Evolutionary conservation across 2,113 vertebrate genomes (phyloP).

Genomic region (Platanista minor): DNA sequence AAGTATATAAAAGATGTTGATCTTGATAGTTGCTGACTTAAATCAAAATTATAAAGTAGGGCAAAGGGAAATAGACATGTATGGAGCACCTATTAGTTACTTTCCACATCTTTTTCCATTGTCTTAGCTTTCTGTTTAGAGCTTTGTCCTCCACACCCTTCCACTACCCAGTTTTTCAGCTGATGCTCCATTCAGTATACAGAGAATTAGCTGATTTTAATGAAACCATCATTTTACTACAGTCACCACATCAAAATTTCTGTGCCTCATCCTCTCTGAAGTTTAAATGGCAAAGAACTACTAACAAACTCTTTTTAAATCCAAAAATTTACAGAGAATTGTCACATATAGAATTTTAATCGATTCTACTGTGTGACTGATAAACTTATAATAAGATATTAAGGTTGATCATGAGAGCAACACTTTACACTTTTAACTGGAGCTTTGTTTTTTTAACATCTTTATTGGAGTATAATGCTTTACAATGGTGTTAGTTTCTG

Average conservation of each 20-base stretch:
- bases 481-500: too few relatives aligned
- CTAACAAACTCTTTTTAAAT: not conserved
- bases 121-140: not conserved
- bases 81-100: not conserved
- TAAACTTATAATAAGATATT: not conserved
- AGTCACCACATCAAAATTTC: not conserved
- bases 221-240: not conserved
- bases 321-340: not conserved
- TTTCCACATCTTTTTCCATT: not conserved
- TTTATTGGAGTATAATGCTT: too few relatives aligned
- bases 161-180: not conserved
- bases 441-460: not conserved
- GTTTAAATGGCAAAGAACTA: not conserved
- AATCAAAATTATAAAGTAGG: constrained; percentile 44
- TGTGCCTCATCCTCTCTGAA: not conserved
- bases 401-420: not conserved
- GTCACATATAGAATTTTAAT: not conserved
- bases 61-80: not conserved
- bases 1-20: constrained; percentile 39
- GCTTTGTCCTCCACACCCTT: not conserved
- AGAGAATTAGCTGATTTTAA: not conserved
- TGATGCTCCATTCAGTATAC: not conserved
- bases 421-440: not conserved
- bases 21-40: constrained; percentile 25
- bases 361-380: not conserved